Conservation (phyloP, 2,888 invertebrate genomes). For the Sarcophaga carnaria region DNA sequence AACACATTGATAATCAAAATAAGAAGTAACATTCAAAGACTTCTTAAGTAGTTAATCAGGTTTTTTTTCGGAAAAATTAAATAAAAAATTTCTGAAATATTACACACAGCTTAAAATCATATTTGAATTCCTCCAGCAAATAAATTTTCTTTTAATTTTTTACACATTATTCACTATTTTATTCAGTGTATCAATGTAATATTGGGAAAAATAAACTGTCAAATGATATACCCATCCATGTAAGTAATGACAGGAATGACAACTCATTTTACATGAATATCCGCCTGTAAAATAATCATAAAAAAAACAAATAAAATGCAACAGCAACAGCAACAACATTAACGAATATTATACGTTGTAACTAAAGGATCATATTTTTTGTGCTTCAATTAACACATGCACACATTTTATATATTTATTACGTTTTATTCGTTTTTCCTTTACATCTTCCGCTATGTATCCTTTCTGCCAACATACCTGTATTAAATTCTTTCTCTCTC, state of each 20-base stretch:
- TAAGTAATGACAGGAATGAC: conserved; percentile 45
- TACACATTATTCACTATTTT: neutral
- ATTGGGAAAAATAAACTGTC: conserved; percentile 15
- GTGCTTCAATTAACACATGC: conserved; percentile 17
- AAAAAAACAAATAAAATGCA: neutral
- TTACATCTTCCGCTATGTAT: neutral
- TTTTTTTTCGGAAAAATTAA: no score
- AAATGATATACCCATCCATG: neutral
- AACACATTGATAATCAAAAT: no score
- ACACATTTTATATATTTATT: neutral
- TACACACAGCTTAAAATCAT: no score
- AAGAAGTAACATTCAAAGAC: no score
- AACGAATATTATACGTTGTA: conserved; percentile 17
- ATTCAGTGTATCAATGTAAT: conserved; percentile 21
- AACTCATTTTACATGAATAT: conserved; percentile 58
- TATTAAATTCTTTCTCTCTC: neutral
- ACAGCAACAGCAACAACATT: neutral
- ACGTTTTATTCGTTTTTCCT: neutral
- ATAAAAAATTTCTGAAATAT: no score
- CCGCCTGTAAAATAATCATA: neutral
- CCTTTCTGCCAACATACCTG: neutral
- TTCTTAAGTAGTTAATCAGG: neutral
- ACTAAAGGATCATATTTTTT: conserved; percentile 47
- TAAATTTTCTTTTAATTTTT: neutral
- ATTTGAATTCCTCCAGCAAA: no score